phyloP scores from a whole-genome alignment of 2,113 vertebrate genomes.

The Sphyrna mokarran region DNA sequence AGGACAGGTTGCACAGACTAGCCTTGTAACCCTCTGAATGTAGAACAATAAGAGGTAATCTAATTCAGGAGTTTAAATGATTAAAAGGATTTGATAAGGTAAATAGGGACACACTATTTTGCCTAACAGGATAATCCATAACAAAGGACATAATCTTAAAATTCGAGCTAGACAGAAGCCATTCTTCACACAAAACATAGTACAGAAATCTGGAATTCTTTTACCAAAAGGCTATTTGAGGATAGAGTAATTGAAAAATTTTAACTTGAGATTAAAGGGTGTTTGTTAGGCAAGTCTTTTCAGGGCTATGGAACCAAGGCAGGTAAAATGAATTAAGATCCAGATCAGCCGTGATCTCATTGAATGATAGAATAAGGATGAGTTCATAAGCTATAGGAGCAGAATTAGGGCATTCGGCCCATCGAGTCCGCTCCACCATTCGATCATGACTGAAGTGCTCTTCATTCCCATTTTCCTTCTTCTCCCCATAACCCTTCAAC shows the following conservation, averaged over 20 bases:
- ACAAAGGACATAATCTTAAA: neutral
- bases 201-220: neutral
- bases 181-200: neutral
- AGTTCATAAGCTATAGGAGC: too few species aligned
- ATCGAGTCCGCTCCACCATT: too few species aligned
- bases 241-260: neutral
- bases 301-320: too few species aligned
- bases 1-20: neutral
- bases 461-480: too few species aligned
- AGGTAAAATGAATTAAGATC: too few species aligned
- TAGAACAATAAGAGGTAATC: neutral
- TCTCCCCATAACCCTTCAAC: too few species aligned
- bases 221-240: neutral
- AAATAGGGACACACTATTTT: neutral
- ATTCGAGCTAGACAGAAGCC: neutral
- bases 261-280: too few species aligned
- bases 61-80: neutral
- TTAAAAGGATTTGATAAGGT: neutral
- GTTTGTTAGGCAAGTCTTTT: too few species aligned
- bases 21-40: neutral
- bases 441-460: too few species aligned
- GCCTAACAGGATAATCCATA: neutral
- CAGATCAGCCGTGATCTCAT: too few species aligned
- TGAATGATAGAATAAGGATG: too few species aligned
- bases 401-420: too few species aligned